Evolutionary conservation across 2,888 invertebrate genomes (phyloP).

Genomic region (Ametastegia equiseti): DNA sequence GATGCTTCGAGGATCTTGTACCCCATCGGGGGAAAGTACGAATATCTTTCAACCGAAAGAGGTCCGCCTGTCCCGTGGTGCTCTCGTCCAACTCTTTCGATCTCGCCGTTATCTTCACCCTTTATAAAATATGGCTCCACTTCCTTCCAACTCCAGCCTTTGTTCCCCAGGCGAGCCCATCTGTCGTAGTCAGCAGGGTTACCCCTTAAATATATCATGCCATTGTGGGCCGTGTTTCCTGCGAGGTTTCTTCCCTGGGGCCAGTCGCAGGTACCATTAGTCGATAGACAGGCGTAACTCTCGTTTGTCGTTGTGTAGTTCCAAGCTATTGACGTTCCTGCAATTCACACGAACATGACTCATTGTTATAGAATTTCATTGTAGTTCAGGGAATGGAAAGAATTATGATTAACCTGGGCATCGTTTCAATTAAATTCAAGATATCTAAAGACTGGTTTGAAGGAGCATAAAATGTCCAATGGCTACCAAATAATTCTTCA

Average conservation of each 20-base stretch:
- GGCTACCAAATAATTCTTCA: too few relatives aligned
- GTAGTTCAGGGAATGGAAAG: too few relatives aligned
- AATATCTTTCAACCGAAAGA: slow-evolving; percentile 81
- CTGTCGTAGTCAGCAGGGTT: slow-evolving; percentile 86
- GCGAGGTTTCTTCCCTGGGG: slow-evolving; percentile 85
- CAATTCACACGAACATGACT: not conserved
- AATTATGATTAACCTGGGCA: too few relatives aligned
- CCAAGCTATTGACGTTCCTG: slow-evolving; percentile 79
- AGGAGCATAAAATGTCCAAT: too few relatives aligned
- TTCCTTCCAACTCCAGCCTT: slow-evolving; percentile 86
- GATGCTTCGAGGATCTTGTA: slow-evolving; percentile 81
- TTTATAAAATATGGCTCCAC: slow-evolving; percentile 68
- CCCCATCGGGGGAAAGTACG: slow-evolving; percentile 81
- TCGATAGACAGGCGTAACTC: slow-evolving; percentile 80
- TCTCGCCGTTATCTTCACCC: not conserved
- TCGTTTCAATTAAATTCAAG: too few relatives aligned
- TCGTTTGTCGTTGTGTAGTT: slow-evolving; percentile 81
- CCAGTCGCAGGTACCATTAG: slow-evolving; percentile 80
- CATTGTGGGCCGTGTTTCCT: slow-evolving; percentile 85
- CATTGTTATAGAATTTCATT: not conserved
- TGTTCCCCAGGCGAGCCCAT: slow-evolving; percentile 85
- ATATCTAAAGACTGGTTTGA: too few relatives aligned
- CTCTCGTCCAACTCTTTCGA: slow-evolving; percentile 78
- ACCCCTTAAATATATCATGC: slow-evolving; percentile 91
- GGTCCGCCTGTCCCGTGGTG: slow-evolving; percentile 82